phyloP scores from a whole-genome alignment of 2,888 invertebrate genomes.

The Gibbula magus region DNA sequence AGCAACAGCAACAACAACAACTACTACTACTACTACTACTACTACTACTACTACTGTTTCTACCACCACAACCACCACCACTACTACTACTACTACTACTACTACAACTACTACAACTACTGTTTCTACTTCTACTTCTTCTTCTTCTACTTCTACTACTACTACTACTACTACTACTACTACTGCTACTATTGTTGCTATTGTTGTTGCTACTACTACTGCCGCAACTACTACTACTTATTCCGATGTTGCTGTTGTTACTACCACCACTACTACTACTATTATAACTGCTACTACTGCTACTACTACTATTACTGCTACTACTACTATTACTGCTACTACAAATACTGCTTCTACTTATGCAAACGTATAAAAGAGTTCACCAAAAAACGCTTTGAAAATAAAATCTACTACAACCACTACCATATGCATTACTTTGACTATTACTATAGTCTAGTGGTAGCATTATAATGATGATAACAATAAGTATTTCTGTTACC shows the following conservation, averaged over 20 bases:
- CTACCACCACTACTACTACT: background rate
- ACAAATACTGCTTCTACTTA: background rate
- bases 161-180: conserved; percentile 16
- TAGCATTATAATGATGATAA: background rate
- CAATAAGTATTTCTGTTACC: background rate
- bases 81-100: conserved; percentile 22
- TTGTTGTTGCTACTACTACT: background rate
- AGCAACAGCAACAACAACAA: background rate
- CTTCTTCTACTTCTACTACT: conserved; percentile 14
- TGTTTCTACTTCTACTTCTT: conserved; percentile 18
- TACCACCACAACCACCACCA: background rate
- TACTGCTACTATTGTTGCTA: background rate
- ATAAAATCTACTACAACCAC: background rate
- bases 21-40: background rate
- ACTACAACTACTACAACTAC: conserved; percentile 23
- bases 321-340: background rate
- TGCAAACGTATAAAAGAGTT: background rate
- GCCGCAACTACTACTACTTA: conserved; percentile 4
- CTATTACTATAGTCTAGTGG: background rate
- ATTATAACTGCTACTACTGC: background rate
- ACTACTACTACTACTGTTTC: background rate
- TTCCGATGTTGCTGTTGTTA: background rate
- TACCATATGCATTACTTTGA: background rate
- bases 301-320: background rate
- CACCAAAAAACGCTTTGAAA: too few species aligned